Evolutionary conservation across 2,797 vertebrate species (phyloP).

Genomic region (Corythornis leucogaster): DNA sequence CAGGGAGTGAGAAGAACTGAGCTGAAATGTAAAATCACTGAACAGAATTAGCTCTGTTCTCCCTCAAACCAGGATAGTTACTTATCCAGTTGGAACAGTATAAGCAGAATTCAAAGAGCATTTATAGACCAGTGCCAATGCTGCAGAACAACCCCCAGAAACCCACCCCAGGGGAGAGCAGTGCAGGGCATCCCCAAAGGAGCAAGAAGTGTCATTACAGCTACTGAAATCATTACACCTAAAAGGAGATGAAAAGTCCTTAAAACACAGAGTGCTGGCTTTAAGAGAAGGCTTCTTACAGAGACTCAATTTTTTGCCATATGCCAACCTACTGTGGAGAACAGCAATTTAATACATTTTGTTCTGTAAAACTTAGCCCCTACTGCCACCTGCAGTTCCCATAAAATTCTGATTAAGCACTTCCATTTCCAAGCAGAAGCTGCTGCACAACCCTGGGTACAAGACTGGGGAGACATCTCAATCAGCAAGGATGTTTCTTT

Average conservation of each 20-base stretch:
- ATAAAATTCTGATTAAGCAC: background rate
- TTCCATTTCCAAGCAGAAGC: background rate
- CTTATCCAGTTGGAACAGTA: background rate
- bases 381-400: constrained; percentile 65
- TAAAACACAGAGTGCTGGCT: background rate
- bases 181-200: background rate
- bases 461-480: background rate
- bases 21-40: no score
- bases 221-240: background rate
- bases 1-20: no score
- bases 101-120: background rate
- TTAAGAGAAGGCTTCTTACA: background rate
- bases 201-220: background rate
- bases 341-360: background rate
- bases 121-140: background rate
- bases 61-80: background rate
- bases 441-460: background rate
- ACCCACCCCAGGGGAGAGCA: background rate
- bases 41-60: no score
- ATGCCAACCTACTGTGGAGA: background rate
- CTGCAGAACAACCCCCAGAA: background rate
- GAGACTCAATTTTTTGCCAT: background rate
- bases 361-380: background rate
- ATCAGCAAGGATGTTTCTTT: background rate
- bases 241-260: background rate